phyloP scores from a whole-genome alignment of 2,888 invertebrate genomes.

The Cybosia mesomella region DNA sequence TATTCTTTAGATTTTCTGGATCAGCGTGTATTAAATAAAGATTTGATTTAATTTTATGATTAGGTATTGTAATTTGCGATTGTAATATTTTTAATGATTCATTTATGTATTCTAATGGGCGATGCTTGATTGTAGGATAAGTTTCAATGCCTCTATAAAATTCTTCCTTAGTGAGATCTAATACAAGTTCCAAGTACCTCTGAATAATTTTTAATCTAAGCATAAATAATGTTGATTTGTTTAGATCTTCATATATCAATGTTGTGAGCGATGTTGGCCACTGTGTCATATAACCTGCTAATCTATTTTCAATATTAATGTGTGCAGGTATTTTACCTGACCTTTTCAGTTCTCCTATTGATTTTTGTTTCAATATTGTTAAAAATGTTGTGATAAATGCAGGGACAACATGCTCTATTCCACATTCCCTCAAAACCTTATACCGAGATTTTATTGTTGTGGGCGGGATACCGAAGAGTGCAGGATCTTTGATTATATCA shows the following conservation, averaged over 20 bases:
- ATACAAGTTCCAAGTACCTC: constrained; percentile 75
- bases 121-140: constrained; percentile 80
- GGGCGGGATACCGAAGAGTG: constrained; percentile 72
- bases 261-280: constrained; percentile 84
- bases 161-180: constrained; percentile 74
- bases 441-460: constrained; percentile 73
- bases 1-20: constrained; percentile 75
- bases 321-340: constrained; percentile 57
- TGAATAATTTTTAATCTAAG: constrained; percentile 79
- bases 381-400: constrained; percentile 66
- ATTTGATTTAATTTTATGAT: constrained; percentile 77
- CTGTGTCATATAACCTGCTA: constrained; percentile 78
- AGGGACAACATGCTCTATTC: constrained; percentile 63
- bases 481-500: constrained; percentile 65
- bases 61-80: constrained; percentile 70
- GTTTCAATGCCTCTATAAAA: constrained; percentile 74
- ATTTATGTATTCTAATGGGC: constrained; percentile 76
- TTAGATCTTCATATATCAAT: constrained; percentile 69
- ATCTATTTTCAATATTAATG: constrained; percentile 75
- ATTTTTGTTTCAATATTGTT: constrained; percentile 66
- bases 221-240: constrained; percentile 64
- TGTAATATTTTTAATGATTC: constrained; percentile 72
- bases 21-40: constrained; percentile 78
- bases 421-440: constrained; percentile 79
- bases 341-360: constrained; percentile 69